Percentiles rank a stretch among this genome's conserved stretches.
phyloP scores from a whole-genome alignment of 1,140 invertebrate species.

The Lucilia sericata region DNA sequence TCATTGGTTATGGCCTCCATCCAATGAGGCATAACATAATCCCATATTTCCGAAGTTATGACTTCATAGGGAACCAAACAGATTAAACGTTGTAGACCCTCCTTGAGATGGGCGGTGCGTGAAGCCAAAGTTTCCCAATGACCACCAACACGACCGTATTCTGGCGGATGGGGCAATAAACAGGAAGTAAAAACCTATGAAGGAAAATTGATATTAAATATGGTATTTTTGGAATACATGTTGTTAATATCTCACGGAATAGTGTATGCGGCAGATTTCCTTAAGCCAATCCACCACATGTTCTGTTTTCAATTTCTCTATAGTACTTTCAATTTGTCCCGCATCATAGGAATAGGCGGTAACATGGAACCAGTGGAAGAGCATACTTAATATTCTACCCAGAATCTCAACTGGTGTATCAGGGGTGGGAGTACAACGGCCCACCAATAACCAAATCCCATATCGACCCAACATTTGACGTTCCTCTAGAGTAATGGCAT shows the following conservation, averaged over 20 bases:
- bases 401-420: slow-evolving; percentile 89
- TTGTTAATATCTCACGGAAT: slow-evolving; percentile 74
- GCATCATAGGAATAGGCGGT: slow-evolving; percentile 93
- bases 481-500: slow-evolving; percentile 80
- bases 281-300: slow-evolving; percentile 94
- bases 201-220: not conserved
- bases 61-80: slow-evolving; percentile 98
- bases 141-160: slow-evolving; percentile 81
- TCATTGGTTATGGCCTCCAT: slow-evolving; percentile 97
- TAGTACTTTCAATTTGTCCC: slow-evolving; percentile 82
- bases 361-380: slow-evolving; percentile 99
- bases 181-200: slow-evolving; percentile 78
- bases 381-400: slow-evolving; percentile 91
- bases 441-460: slow-evolving; percentile 96
- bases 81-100: slow-evolving; percentile 91
- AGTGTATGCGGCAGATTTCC: slow-evolving; percentile 85
- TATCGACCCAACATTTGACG: slow-evolving; percentile 91
- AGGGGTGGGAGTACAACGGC: slow-evolving; percentile 88
- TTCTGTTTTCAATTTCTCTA: slow-evolving; percentile 93
- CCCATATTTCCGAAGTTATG: slow-evolving; percentile 96
- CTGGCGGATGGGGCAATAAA: slow-evolving; percentile 81
- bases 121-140: slow-evolving; percentile 94
- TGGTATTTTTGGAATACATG: not conserved
- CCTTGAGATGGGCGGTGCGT: slow-evolving; percentile 92
- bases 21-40: slow-evolving; percentile 98